Evolutionary conservation across 1,140 invertebrate genomes (phyloP).

Genomic region (Meloidogyne hapla): DNA sequence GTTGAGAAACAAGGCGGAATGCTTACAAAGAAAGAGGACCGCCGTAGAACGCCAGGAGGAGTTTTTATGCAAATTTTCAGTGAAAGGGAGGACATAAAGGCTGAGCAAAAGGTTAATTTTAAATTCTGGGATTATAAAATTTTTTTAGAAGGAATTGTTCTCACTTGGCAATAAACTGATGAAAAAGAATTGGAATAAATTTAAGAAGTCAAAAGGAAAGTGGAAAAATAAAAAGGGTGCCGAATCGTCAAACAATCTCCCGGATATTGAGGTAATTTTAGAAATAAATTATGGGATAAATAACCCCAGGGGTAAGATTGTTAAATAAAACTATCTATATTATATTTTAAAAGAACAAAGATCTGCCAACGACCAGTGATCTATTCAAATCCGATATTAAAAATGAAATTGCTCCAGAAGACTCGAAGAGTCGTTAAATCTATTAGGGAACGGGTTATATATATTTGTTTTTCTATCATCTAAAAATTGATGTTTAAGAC

Average conservation of each 20-base stretch:
- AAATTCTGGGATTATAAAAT: background rate
- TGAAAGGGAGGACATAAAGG: constrained; percentile 20
- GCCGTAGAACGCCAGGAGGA: constrained; percentile 40
- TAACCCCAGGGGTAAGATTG: no score
- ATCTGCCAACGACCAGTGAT: background rate
- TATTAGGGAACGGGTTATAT: background rate
- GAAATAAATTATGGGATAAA: background rate
- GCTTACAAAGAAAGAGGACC: constrained; percentile 27
- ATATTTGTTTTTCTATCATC: background rate
- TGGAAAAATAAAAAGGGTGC: background rate
- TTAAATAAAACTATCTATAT: no score
- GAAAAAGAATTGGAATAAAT: background rate
- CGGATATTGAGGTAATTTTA: background rate
- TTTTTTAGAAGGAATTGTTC: constrained; percentile 18
- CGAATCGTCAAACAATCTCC: background rate
- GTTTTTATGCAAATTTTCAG: constrained; percentile 43
- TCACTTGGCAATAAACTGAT: constrained; percentile 5
- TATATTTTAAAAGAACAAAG: background rate
- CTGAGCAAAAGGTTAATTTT: constrained; percentile 18
- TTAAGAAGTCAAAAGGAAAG: constrained; percentile 12
- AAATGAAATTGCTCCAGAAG: background rate
- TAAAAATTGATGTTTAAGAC: background rate
- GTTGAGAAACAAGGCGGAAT: constrained; percentile 48
- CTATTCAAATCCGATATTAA: background rate
- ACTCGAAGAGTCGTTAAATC: background rate